Percentiles rank a stretch among this genome's conserved stretches.
Evolutionary conservation across 2,797 vertebrate genomes (phyloP).

Genomic region (Monodelphis domestica): DNA sequence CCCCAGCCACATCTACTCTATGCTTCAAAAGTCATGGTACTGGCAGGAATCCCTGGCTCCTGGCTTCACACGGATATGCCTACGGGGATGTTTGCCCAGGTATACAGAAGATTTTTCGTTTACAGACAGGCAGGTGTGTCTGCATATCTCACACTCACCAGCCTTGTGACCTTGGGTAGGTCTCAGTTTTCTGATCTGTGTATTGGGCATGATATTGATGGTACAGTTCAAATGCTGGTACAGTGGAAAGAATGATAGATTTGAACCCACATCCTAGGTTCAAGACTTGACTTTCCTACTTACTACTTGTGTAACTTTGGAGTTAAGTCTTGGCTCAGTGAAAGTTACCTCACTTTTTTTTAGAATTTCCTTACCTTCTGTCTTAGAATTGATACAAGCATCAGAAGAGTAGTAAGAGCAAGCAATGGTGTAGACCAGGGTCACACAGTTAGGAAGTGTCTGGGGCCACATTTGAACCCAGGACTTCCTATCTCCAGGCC

Average conservation of each 20-base stretch:
- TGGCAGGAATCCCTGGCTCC: background rate
- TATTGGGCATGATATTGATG: background rate
- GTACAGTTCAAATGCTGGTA: no score
- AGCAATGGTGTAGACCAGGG: no score
- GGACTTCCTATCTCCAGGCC: no score
- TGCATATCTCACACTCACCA: constrained; percentile 48
- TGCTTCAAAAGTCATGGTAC: no score
- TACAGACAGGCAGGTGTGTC: constrained; percentile 69
- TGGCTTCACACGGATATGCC: constrained; percentile 25
- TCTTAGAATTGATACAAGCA: no score
- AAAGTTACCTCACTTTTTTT: no score
- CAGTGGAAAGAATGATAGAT: background rate
- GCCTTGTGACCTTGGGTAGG: background rate
- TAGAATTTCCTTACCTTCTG: no score
- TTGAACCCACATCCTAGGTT: background rate
- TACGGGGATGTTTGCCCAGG: constrained; percentile 38
- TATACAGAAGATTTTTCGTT: constrained; percentile 72
- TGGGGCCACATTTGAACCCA: no score
- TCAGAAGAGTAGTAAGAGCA: no score
- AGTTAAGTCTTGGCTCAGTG: background rate
- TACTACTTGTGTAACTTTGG: background rate
- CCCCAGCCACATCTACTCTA: background rate
- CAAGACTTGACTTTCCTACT: background rate
- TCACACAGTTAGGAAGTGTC: no score
- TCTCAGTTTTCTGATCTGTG: background rate